Conservation (phyloP, 1,140 invertebrate species). For the Paraescarpia echinospica region DNA sequence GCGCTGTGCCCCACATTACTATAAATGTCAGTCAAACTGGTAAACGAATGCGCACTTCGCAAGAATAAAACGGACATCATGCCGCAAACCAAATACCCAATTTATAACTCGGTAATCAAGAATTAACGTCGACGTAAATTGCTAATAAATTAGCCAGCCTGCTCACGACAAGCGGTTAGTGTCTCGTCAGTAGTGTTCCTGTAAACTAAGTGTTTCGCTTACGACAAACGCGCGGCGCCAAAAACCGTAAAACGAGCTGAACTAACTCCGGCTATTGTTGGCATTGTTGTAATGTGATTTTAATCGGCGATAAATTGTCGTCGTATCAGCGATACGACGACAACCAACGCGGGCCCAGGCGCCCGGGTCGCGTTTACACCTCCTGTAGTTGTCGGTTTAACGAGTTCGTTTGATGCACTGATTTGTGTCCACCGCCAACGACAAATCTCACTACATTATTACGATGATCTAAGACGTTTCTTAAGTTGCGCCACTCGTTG, state of each 20-base stretch:
- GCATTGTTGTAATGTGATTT: not conserved
- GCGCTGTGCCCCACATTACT: no score
- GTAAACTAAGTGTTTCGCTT: not conserved
- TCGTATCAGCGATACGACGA: not conserved
- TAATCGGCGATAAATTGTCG: constrained; percentile 5
- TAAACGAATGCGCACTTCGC: not conserved
- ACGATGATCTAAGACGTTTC: no score
- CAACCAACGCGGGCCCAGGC: not conserved
- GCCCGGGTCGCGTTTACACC: no score
- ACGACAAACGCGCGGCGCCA: not conserved
- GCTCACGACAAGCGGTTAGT: not conserved
- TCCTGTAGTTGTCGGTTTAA: no score
- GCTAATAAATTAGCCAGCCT: not conserved
- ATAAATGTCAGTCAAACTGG: not conserved
- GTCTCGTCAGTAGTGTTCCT: not conserved
- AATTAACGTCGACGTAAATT: not conserved
- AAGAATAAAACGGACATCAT: not conserved
- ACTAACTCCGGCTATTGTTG: not conserved
- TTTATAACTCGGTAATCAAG: constrained; percentile 6
- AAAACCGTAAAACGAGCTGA: not conserved
- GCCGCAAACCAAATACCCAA: not conserved
- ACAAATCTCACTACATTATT: no score
- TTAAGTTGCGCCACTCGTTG: not conserved
- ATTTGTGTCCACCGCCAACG: no score
- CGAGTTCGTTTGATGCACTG: no score